Conservation (phyloP, 2,113 vertebrate genomes). For the Engystomops pustulosus region DNA sequence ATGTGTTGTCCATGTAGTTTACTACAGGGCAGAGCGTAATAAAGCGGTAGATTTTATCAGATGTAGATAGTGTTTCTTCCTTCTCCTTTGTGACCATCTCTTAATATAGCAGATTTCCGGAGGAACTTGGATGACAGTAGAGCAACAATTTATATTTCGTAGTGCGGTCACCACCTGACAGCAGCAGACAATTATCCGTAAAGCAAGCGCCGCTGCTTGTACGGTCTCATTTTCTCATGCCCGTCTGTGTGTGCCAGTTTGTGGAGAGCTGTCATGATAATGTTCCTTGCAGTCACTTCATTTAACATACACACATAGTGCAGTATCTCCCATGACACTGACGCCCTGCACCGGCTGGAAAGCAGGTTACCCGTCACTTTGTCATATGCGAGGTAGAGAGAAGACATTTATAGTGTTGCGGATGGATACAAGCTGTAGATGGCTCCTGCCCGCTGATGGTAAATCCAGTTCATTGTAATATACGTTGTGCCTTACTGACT, state of each 20-base stretch:
- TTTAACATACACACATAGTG: conserved; percentile 8
- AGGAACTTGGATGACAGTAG: not conserved
- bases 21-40: not conserved
- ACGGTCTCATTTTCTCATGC: not conserved
- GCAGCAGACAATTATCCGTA: not conserved
- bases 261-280: conserved; percentile 17
- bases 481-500: not conserved
- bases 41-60: not conserved
- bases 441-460: no score
- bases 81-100: not conserved
- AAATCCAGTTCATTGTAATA: no score
- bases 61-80: not conserved
- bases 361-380: conserved; percentile 32
- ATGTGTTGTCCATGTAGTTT: no score
- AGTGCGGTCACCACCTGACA: conserved; percentile 3
- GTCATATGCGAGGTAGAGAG: not conserved
- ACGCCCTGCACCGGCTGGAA: not conserved
- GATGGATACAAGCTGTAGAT: not conserved
- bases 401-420: not conserved
- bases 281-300: conserved; percentile 30
- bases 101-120: not conserved
- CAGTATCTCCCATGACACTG: conserved; percentile 29
- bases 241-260: not conserved
- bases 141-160: not conserved
- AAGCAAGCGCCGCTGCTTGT: not conserved